Evolutionary conservation across 2,888 invertebrate species (phyloP).

Genomic region (Labia minor): DNA sequence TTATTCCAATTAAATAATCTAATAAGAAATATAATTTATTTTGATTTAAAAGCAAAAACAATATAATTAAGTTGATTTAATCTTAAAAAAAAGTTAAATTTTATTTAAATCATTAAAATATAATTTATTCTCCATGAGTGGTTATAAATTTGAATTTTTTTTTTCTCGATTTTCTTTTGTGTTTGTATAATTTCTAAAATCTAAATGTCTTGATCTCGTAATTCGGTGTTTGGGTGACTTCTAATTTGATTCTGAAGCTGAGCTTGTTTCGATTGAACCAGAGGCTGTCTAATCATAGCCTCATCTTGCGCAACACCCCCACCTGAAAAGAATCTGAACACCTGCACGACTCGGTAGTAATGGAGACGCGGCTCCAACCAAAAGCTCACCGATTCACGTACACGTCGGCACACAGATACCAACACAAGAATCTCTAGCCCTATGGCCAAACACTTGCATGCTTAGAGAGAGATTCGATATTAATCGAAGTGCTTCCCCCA

Average conservation of each 20-base stretch:
- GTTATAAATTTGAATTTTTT: too few species aligned
- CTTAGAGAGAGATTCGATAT: background rate
- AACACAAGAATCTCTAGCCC: too few species aligned
- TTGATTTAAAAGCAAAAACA: too few species aligned
- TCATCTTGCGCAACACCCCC: conserved; percentile 13
- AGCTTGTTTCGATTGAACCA: background rate
- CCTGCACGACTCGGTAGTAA: background rate
- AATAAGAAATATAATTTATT: too few species aligned
- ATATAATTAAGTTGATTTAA: too few species aligned
- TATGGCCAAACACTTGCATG: background rate
- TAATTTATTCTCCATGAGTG: too few species aligned
- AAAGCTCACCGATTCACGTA: background rate
- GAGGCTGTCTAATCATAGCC: conserved; percentile 1
- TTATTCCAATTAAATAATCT: too few species aligned
- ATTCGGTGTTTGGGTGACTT: background rate
- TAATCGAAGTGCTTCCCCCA: background rate
- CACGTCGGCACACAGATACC: background rate
- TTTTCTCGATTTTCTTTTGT: too few species aligned
- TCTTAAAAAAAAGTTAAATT: too few species aligned
- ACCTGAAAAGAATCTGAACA: background rate
- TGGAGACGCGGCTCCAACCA: background rate
- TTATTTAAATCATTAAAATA: too few species aligned
- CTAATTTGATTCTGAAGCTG: background rate
- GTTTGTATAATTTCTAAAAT: too few species aligned
- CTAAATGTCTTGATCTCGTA: background rate